Evolutionary conservation across 2,113 vertebrate genomes (phyloP).

Genomic region (Thalassoma bifasciatum): DNA sequence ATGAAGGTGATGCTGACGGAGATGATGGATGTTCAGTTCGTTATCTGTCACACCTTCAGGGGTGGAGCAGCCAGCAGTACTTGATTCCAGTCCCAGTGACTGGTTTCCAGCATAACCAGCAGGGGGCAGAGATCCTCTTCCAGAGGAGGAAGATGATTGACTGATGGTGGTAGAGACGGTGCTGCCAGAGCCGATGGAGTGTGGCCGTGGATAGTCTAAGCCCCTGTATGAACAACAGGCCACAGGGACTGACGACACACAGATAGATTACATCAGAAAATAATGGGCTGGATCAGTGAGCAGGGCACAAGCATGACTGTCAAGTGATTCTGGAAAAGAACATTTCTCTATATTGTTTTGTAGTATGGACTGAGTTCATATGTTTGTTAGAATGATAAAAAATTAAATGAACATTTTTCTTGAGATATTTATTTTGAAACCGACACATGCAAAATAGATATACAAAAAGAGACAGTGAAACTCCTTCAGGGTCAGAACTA

Average conservation of each 20-base stretch:
- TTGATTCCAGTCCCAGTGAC: conserved; percentile 41
- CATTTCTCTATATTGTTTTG: too few species aligned
- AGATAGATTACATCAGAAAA: conserved; percentile 52
- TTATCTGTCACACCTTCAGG: conserved; percentile 71
- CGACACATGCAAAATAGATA: too few species aligned
- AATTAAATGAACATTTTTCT: too few species aligned
- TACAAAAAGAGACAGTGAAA: too few species aligned
- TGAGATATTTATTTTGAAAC: too few species aligned
- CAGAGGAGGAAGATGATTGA: conserved; percentile 84
- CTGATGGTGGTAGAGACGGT: conserved; percentile 82
- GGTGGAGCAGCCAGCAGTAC: conserved; percentile 36
- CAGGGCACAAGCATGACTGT: conserved; percentile 20
- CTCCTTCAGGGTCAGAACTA: too few species aligned
- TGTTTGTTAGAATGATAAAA: too few species aligned
- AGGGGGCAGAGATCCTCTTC: conserved; percentile 80
- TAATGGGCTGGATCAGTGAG: conserved; percentile 18
- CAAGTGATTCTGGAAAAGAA: too few species aligned
- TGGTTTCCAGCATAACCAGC: conserved; percentile 63
- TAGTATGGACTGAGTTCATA: too few species aligned
- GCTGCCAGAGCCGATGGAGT: conserved; percentile 83
- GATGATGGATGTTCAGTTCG: conserved; percentile 70
- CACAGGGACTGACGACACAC: conserved; percentile 79
- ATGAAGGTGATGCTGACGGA: conserved; percentile 61
- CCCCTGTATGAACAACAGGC: conserved; percentile 77
- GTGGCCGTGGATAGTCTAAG: conserved; percentile 74